Conservation (phyloP, 2,113 vertebrate genomes). For the Neolamprologus cancellatus region DNA sequence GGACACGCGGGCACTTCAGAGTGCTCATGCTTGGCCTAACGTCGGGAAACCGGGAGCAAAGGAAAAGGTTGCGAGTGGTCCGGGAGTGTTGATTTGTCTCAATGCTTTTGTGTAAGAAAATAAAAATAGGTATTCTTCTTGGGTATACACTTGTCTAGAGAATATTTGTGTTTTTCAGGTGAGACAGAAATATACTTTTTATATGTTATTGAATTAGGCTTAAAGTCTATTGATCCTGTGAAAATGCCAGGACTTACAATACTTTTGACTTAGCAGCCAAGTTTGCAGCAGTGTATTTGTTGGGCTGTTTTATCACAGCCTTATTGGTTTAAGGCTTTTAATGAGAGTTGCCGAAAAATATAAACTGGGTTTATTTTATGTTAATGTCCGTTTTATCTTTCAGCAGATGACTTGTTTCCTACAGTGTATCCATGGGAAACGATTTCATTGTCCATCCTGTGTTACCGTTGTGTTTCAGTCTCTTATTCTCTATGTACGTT, state of each 20-base stretch:
- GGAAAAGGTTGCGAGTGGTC: background rate
- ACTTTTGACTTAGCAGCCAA: background rate
- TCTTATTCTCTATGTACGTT: background rate
- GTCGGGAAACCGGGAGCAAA: background rate
- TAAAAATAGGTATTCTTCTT: background rate
- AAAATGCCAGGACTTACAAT: background rate
- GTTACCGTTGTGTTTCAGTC: background rate
- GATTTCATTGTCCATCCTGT: background rate
- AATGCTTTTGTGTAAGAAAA: background rate
- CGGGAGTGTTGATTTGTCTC: background rate
- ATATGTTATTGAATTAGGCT: background rate
- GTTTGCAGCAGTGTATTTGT: fast-evolving
- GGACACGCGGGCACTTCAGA: background rate
- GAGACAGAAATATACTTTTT: background rate
- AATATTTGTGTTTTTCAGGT: background rate
- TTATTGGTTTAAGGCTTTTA: background rate
- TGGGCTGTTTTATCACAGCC: background rate
- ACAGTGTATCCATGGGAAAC: background rate
- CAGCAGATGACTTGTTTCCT: background rate
- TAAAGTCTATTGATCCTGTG: background rate
- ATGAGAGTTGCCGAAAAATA: background rate
- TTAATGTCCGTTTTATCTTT: background rate
- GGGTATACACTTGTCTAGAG: background rate
- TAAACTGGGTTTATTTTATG: background rate
- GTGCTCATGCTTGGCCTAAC: background rate